A percentile compares a stretch with the other conserved stretches of the same genome.
phyloP scores from a whole-genome alignment of 2,888 invertebrate species.

The Tipula helvola region DNA sequence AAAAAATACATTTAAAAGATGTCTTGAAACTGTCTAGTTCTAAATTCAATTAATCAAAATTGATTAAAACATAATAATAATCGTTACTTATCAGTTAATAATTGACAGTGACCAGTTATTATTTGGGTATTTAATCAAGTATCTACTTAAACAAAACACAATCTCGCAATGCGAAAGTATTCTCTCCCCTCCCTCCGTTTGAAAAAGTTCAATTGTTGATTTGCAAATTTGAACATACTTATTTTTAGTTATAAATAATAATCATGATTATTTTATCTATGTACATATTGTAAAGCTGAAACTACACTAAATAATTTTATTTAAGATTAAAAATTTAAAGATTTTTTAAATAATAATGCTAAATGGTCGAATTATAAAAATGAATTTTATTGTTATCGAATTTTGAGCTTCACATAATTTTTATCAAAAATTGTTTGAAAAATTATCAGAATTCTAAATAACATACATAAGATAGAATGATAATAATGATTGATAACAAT shows the following conservation, averaged over 20 bases:
- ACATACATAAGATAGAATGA: not conserved
- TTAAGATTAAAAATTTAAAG: not conserved
- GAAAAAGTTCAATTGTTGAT: not conserved
- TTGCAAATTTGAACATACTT: not conserved
- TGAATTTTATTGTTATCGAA: not conserved
- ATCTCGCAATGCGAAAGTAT: not conserved
- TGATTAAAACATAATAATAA: not conserved
- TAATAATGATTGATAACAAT: not conserved
- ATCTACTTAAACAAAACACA: not conserved
- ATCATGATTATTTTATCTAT: no score
- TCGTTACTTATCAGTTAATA: not conserved
- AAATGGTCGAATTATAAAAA: not conserved
- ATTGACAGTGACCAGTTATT: not conserved
- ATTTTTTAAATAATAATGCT: not conserved
- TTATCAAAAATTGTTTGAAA: not conserved
- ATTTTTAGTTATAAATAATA: no score
- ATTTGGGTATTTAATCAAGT: not conserved
- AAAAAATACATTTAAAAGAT: not conserved
- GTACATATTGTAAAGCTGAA: no score
- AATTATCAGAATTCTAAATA: not conserved
- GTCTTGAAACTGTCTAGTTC: not conserved
- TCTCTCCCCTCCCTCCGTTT: not conserved
- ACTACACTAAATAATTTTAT: not conserved
- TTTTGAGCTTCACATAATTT: not conserved
- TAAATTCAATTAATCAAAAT: not conserved